Conservation (phyloP, 2,888 invertebrate genomes). For the Gymnocheta viridis region DNA sequence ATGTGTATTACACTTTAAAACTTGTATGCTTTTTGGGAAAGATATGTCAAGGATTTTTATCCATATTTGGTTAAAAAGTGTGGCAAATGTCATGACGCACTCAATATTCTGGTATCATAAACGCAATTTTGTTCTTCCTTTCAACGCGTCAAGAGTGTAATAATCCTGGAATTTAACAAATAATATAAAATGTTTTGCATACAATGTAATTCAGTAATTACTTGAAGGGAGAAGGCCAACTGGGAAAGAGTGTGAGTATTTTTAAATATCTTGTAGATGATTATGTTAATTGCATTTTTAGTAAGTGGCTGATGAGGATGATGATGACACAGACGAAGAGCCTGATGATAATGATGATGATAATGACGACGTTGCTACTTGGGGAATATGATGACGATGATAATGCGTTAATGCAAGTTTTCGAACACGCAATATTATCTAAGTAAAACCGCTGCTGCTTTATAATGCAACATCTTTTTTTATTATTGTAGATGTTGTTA, state of each 20-base stretch:
- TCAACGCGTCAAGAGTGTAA: not conserved
- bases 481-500: slow-evolving; percentile 17
- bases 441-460: not conserved
- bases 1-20: too few relatives aligned
- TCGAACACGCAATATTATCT: slow-evolving; percentile 24
- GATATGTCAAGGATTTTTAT: too few relatives aligned
- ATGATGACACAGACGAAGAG: not conserved
- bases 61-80: not conserved
- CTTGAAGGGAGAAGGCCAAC: not conserved
- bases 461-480: not conserved
- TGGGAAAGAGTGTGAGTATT: not conserved
- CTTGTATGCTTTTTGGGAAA: too few relatives aligned
- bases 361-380: slow-evolving; percentile 12
- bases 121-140: not conserved
- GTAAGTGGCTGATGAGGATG: slow-evolving; percentile 57
- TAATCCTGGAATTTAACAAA: slow-evolving; percentile 19
- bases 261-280: slow-evolving; percentile 37
- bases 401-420: slow-evolving; percentile 19
- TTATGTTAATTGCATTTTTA: slow-evolving; percentile 66
- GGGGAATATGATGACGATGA: slow-evolving; percentile 20
- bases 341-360: not conserved
- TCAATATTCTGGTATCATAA: slow-evolving; percentile 1
- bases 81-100: slow-evolving; percentile 36
- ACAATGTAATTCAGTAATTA: slow-evolving; percentile 13
- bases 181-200: slow-evolving; percentile 45